phyloP scores from a whole-genome alignment of 2,888 invertebrate species.

The Drosophila borealis region DNA sequence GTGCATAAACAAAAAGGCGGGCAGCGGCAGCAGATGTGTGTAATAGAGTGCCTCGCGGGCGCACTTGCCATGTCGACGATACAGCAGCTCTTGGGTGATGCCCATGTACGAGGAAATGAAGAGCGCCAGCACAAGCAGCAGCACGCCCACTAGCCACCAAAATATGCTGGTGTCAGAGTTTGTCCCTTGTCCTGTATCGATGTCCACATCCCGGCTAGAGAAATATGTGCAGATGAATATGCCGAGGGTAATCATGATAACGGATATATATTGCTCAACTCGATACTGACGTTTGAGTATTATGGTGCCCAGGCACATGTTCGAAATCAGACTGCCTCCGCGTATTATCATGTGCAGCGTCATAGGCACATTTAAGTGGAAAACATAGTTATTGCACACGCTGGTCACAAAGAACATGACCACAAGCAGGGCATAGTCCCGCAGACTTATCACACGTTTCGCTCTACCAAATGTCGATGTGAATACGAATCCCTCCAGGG shows the following conservation, averaged over 20 bases:
- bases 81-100: slow-evolving; percentile 94
- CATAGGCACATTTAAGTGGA: slow-evolving; percentile 98
- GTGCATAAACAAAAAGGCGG: slow-evolving; percentile 92
- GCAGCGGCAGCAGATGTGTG: slow-evolving; percentile 94
- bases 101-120: slow-evolving; percentile 97
- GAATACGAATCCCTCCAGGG: slow-evolving; percentile 94
- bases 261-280: slow-evolving; percentile 93
- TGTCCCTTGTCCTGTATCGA: not conserved
- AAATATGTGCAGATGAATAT: slow-evolving; percentile 92
- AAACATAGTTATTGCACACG: slow-evolving; percentile 97
- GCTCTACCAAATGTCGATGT: slow-evolving; percentile 93
- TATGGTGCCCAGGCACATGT: slow-evolving; percentile 96
- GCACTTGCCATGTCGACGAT: slow-evolving; percentile 93
- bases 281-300: slow-evolving; percentile 93
- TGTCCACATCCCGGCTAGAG: slow-evolving; percentile 51
- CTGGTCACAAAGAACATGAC: slow-evolving; percentile 96
- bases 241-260: slow-evolving; percentile 95
- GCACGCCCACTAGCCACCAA: slow-evolving; percentile 89
- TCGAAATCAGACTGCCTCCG: slow-evolving; percentile 97
- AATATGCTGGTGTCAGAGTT: slow-evolving; percentile 26
- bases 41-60: slow-evolving; percentile 94
- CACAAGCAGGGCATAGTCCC: slow-evolving; percentile 93
- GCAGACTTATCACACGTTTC: slow-evolving; percentile 90
- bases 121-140: slow-evolving; percentile 92
- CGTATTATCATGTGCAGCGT: slow-evolving; percentile 99